phyloP scores from a whole-genome alignment of 2,113 vertebrate species.

The Falco punctatus region DNA sequence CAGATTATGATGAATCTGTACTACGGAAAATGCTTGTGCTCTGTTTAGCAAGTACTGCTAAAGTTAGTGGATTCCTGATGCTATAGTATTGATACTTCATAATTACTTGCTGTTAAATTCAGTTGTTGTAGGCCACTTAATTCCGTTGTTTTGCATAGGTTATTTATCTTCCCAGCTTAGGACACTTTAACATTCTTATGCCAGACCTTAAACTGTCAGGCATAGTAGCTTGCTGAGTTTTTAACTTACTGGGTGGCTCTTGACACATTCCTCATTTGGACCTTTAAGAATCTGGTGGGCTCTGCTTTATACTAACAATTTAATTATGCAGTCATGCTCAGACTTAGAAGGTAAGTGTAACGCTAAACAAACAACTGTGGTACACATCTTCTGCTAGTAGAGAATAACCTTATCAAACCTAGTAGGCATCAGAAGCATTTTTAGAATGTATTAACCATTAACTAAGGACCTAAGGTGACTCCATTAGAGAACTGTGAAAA shows the following conservation, averaged over 20 bases:
- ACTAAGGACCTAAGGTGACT: not conserved
- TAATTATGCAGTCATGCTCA: not conserved
- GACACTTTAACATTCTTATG: not conserved
- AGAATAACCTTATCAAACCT: not conserved
- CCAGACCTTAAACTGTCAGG: not conserved
- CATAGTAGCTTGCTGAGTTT: not conserved
- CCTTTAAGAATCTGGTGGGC: not conserved
- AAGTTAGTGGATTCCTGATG: not conserved
- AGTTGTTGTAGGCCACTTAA: not conserved
- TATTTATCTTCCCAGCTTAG: not conserved
- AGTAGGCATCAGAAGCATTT: not conserved
- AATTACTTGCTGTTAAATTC: not conserved
- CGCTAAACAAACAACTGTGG: not conserved
- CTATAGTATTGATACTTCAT: not conserved
- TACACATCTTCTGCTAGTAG: not conserved
- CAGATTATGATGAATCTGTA: not conserved
- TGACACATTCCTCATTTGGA: not conserved
- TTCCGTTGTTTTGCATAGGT: no score
- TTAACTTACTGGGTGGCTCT: not conserved
- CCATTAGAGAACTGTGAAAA: not conserved
- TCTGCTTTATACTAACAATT: not conserved
- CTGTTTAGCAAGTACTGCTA: not conserved
- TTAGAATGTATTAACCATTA: not conserved
- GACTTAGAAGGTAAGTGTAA: not conserved
- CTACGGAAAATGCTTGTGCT: not conserved